phyloP scores from a whole-genome alignment of 1,140 invertebrate species.

The Drosophila burlai region DNA sequence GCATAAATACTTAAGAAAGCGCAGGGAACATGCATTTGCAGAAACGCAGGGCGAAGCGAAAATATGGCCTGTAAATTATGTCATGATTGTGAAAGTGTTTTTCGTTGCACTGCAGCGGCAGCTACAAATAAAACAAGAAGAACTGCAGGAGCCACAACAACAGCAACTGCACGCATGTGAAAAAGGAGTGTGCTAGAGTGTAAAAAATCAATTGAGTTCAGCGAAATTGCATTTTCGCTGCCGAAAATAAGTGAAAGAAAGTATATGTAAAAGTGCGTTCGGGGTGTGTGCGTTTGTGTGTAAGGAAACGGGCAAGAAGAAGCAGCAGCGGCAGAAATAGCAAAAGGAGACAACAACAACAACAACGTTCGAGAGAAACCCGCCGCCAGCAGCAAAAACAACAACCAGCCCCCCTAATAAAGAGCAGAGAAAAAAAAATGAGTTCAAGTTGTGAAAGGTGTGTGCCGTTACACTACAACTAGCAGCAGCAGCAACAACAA shows the following conservation, averaged over 20 bases:
- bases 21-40: slow-evolving; percentile 66
- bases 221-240: slow-evolving; percentile 73
- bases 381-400: slow-evolving; percentile 29
- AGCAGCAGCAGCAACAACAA: slow-evolving; percentile 41
- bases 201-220: slow-evolving; percentile 75
- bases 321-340: slow-evolving; percentile 71
- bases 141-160: slow-evolving; percentile 21
- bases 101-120: slow-evolving; percentile 32
- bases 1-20: slow-evolving; percentile 58
- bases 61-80: slow-evolving; percentile 78
- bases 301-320: slow-evolving; percentile 52
- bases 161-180: slow-evolving; percentile 60
- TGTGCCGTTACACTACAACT: slow-evolving; percentile 76
- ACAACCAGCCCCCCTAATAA: slow-evolving; percentile 68
- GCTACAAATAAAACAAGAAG: slow-evolving; percentile 18
- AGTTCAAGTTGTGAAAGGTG: slow-evolving; percentile 85
- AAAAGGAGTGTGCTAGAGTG: slow-evolving; percentile 70
- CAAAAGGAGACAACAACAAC: slow-evolving; percentile 75
- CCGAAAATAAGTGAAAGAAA: slow-evolving; percentile 72
- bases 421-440: slow-evolving; percentile 78
- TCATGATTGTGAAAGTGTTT: slow-evolving; percentile 78
- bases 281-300: slow-evolving; percentile 50
- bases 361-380: slow-evolving; percentile 41
- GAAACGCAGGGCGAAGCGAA: slow-evolving; percentile 71
- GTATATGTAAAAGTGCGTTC: slow-evolving; percentile 59